Percentiles rank a stretch among this genome's conserved stretches.
These are phyloP conservation scores for Diarsia dahlii DNA, from an alignment of 2,888 invertebrate species.

Conservation along the genomic window DNA sequence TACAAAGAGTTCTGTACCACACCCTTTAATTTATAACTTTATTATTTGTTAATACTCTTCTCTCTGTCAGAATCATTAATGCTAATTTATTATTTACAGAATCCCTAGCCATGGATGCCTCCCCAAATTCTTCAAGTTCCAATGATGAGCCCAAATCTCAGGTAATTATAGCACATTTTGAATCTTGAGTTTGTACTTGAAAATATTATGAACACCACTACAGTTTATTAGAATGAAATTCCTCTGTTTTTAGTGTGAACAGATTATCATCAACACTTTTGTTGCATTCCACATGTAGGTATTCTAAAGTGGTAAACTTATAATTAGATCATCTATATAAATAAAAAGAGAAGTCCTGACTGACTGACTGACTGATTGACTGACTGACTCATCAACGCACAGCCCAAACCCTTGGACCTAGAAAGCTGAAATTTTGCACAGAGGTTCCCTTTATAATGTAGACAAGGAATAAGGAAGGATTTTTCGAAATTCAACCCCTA, in stretches of 20 bases:
- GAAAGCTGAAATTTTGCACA: no score
- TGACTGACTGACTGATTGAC: no score
- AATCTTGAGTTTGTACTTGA: not conserved
- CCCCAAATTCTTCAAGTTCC: not conserved
- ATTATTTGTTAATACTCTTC: not conserved
- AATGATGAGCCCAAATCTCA: conserved; percentile 9
- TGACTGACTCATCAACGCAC: no score
- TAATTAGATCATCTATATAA: not conserved
- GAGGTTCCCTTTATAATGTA: no score
- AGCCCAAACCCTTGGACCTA: no score
- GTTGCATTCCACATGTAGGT: no score
- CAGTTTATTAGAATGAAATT: not conserved
- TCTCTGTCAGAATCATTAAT: not conserved
- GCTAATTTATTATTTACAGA: conserved; percentile 32
- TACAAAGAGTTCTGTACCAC: not conserved
- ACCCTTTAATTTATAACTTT: not conserved
- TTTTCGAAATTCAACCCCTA: no score
- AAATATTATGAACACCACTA: not conserved
- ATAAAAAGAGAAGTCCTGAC: no score
- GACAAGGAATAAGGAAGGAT: no score
- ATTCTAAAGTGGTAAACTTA: no score
- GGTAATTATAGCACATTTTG: conserved; percentile 15
- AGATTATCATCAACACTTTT: no score
- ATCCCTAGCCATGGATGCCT: conserved; percentile 23
- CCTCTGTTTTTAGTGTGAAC: not conserved